Evolutionary conservation across 2,113 vertebrate species (phyloP), one percentile per base, ranked within the genome.

Genomic region (Onychorhynchus coronatus): DNA sequence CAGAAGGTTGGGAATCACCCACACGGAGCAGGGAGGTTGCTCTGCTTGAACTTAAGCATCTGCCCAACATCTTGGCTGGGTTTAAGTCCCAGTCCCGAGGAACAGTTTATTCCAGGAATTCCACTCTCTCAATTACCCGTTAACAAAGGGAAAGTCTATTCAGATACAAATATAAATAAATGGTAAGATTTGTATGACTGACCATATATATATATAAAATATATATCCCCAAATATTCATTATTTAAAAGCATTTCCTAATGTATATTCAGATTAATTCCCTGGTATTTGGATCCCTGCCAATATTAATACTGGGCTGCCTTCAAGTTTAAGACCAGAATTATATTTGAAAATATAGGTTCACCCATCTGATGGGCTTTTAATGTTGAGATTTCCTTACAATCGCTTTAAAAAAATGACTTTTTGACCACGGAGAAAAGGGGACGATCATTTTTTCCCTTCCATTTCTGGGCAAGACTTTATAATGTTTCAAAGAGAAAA

Each of bases 21-120:
- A 12, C 21, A 16, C 23, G 31, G 4, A 85, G n/a, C 66, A 70
- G 71, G 13, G 59, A 50, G 59, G 21, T 24, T 17, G 62, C 7
- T 31, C 66, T 90, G 49, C 77, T 39, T 37, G 30, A 50, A 66
- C 33, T 61, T 41, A 68, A 87, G 89, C 92, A 82, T 94, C 89
- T 93, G 80, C 85, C 71, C 63, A 55, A 89, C 61, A 55, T 66
- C 50, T 74, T 86, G 72, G 25, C 41, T 76, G 77, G 56, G 42
- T 47, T 87, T 37, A 19, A 67, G 61, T 72, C 81, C 55, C 77
- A 80, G 56, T 15, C 23, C 56, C 6, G 22, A 35, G 61, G 86
- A 86, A 72, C 5, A 35, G 82, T 87, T 95, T 89, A 67, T 72
- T 89, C 75, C 78, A 68, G 47, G 63, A 92, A 90, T 88, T 92